Percentiles rank a stretch among this genome's conserved stretches.
These are phyloP conservation scores for Hemiprocne comata DNA, from an alignment of 2,113 vertebrate genomes.

Conservation along the genomic window DNA sequence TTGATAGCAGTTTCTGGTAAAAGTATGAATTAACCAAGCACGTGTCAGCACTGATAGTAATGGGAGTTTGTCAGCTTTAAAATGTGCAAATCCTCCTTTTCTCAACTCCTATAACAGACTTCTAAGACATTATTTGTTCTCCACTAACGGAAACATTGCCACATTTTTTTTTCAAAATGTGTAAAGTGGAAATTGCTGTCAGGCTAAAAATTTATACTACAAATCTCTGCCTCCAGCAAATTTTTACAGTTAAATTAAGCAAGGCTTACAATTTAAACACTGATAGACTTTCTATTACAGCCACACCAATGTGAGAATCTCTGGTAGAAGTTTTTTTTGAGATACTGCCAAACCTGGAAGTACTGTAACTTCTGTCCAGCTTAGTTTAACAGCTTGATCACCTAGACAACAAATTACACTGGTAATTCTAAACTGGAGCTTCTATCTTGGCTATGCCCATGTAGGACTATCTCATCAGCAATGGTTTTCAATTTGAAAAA, in stretches of 20 bases:
- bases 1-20: neutral
- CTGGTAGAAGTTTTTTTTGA: neutral
- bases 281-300: neutral
- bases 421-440: neutral
- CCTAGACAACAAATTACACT: neutral
- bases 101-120: neutral
- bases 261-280: conserved; percentile 19
- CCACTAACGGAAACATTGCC: conserved; percentile 31
- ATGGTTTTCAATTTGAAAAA: neutral
- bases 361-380: neutral
- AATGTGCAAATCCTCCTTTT: conserved; percentile 31
- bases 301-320: neutral
- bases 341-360: neutral
- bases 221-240: conserved; percentile 26
- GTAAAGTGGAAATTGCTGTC: conserved; percentile 39
- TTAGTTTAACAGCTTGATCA: neutral
- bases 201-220: conserved; percentile 35
- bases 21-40: conserved; percentile 13
- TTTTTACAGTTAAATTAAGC: conserved; percentile 35
- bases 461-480: neutral
- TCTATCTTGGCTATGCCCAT: neutral
- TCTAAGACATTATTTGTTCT: neutral
- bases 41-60: neutral
- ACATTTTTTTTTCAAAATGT: conserved; percentile 55
- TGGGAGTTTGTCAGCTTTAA: conserved; percentile 9